These are phyloP conservation scores for Lasioglossum calceatum DNA, from an alignment of 2,888 invertebrate genomes.

Conservation along the genomic window DNA sequence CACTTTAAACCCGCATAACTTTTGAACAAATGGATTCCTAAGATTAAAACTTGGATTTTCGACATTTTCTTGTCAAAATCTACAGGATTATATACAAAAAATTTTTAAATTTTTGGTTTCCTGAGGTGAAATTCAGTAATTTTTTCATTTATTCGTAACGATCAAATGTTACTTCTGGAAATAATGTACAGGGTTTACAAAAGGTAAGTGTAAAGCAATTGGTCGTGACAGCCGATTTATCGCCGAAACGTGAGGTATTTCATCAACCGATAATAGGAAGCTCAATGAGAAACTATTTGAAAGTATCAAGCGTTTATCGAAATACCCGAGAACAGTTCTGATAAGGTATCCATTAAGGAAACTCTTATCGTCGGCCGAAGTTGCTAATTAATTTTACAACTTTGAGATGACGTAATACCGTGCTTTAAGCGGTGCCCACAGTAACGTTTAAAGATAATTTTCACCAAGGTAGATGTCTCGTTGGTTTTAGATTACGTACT, in stretches of 20 bases:
- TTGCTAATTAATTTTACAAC: background rate
- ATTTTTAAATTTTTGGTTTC: no score
- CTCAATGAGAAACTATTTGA: background rate
- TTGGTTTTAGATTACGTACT: background rate
- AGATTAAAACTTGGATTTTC: no score
- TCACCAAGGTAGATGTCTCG: background rate
- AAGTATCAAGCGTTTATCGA: background rate
- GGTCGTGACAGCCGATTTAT: background rate
- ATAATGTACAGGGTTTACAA: background rate
- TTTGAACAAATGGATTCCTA: no score
- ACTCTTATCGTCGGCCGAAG: background rate
- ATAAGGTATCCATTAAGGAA: constrained; percentile 11
- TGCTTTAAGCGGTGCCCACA: background rate
- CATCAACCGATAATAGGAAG: background rate
- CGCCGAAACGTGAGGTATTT: background rate
- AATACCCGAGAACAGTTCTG: background rate
- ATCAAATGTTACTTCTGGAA: background rate
- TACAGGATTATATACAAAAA: no score
- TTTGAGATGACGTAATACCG: background rate
- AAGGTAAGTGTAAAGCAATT: background rate
- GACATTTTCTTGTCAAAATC: no score
- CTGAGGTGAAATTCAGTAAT: no score
- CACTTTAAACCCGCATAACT: no score
- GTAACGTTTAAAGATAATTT: background rate
- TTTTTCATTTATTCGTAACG: no score